Base-by-base conservation (phyloP, 2,888 invertebrate species). In the Eupithecia tripunctaria region DNA sequence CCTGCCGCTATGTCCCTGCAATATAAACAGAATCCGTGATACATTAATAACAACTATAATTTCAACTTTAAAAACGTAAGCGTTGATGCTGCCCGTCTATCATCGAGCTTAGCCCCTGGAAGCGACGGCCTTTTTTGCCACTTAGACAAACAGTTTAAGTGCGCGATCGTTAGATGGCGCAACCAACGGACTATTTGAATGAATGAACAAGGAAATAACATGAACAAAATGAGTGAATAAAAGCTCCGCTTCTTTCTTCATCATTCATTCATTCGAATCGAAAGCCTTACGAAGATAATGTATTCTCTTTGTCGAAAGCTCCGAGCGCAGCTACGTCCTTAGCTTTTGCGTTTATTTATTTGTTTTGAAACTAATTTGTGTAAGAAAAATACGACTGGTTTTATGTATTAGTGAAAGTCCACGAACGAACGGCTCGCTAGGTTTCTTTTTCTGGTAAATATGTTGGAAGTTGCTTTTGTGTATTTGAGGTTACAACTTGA, bases 401-500 rank as follows among this genome's bases (percentile, higher is more conserved):
- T n/a, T 56, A 21, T 4, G 21, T 51, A 14, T 25, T 25, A 25
- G 21, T 56, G 56, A 56, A 56, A 56, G 51, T 56, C 56, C 25
- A 56, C 12, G 25, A 56, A 56, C 12, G 25, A 56, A 56, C 25
- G 25, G 56, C 25, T 56, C 12, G 47, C 59, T 27, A 65, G 32
- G n/a, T 29, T 32, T 32, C n/a, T 62, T 25, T 12, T 66, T 47
- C 14, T 67, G 65, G 67, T 70, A 56, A 67, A 66, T 59, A 64
- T 68, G 14, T 41, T 47, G 36, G 38, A 51, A 18, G n/a, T 60
- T 82, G 80, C 82, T 82, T 78, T 64, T 74, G 29, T 72, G 21
- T 75, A 25, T 77, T 79, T 51, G 71, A 83, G 84, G 84, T 83
- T 81, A 81, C 64, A 71, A 75, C 70, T 74, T 67, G 64, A 66